Percentiles rank a stretch among this genome's conserved stretches.
These are phyloP conservation scores for Amblyraja radiata DNA, from an alignment of 2,797 vertebrate species.

Conservation along the genomic window DNA sequence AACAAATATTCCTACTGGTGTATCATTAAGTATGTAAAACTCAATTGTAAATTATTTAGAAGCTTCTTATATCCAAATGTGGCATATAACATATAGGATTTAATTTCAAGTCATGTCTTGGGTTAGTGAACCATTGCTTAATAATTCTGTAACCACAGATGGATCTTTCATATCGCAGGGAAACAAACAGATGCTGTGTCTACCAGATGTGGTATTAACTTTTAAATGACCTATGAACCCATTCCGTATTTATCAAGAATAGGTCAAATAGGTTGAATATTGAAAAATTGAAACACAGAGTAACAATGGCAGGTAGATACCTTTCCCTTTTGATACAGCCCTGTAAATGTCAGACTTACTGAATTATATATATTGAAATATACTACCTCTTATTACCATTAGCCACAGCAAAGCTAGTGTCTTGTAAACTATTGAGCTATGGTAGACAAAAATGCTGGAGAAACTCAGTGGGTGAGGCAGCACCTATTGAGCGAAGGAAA, in stretches of 20 bases:
- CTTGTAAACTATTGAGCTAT: background rate
- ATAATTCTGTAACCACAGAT: conserved; percentile 16
- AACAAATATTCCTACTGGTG: background rate
- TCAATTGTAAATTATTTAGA: background rate
- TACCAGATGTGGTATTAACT: conserved; percentile 16
- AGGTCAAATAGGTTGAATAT: background rate
- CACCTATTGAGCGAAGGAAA: too few relatives aligned
- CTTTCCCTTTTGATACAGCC: background rate
- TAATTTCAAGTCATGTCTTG: conserved; percentile 2
- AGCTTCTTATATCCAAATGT: background rate
- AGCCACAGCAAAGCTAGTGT: background rate
- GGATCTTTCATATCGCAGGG: conserved; percentile 10
- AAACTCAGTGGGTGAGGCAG: too few relatives aligned
- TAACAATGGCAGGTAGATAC: background rate
- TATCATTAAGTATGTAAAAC: background rate
- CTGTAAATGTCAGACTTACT: background rate
- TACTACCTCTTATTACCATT: background rate
- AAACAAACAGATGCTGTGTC: conserved; percentile 8
- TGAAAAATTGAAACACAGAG: conserved; percentile 11
- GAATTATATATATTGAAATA: background rate
- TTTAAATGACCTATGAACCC: conserved; percentile 17
- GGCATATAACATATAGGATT: background rate
- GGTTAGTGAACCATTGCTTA: background rate
- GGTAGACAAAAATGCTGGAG: too few relatives aligned
- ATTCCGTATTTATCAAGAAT: conserved; percentile 21